Evolutionary conservation across 2,888 invertebrate genomes (phyloP), one percentile per base, ranked within the genome.

Genomic region (Stenoptilia bipunctidactyla): DNA sequence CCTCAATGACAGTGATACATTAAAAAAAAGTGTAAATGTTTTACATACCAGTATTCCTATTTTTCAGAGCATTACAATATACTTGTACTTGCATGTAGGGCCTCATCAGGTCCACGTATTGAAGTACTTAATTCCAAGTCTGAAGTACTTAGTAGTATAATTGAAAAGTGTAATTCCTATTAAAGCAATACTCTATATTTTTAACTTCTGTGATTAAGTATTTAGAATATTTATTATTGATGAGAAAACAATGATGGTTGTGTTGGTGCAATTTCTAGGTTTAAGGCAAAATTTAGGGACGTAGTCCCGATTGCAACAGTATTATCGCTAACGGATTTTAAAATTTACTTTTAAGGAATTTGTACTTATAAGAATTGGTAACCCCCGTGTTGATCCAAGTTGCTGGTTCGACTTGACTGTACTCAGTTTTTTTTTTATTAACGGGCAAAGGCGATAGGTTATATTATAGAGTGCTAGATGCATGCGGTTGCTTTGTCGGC

Each of bases 251-350:
- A 66, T 56, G 51, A 70, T 64, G 82, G 82, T 83, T 83, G 82
- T 83, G 80, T 80, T 77, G 45, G 82, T 82, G 82, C 82, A 82
- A 83, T 80, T 80, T 51, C 55, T 79, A 79, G 80, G 52, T 62
- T 60, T 72, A 74, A 75, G 76, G 55, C 53, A 52, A 55, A 56
- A 52, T 51, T 51, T 54, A 42, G 44, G 76, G 77, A 72, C 77
- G 45, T 58, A 56, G 76, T 73, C 74, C 73, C 45, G 9, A n/a
- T 20, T 12, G 30, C 2, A 30, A n/a, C 30, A 30, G 30, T 30
- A 30, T 30, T 30, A 30, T 30, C n/a, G 30, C 30, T 30, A n/a
- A n/a, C n/a, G n/a, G 9, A 3, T 30, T 12, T 30, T 30, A 8
- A 30, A 30, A 30, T 30, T 30, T 30, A 30, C 30, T 30, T 30